phyloP scores from a whole-genome alignment of 1,140 invertebrate species.

The Battus philenor region DNA sequence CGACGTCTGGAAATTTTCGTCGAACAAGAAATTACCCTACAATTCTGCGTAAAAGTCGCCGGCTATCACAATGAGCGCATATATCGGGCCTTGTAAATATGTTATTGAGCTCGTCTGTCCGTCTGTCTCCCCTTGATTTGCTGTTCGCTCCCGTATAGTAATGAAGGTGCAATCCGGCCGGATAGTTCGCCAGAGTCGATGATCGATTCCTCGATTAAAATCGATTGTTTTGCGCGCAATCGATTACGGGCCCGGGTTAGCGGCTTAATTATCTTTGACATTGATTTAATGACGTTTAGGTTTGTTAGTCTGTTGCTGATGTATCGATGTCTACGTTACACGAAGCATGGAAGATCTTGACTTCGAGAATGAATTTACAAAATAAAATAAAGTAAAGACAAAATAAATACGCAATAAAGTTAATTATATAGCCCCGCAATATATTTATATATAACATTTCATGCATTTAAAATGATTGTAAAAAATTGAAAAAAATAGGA shows the following conservation, averaged over 20 bases:
- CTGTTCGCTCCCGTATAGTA: slow-evolving; percentile 36
- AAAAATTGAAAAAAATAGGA: too few species aligned
- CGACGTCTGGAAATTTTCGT: slow-evolving; percentile 14
- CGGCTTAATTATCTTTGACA: slow-evolving; percentile 45
- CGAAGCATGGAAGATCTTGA: too few species aligned
- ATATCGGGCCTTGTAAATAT: slow-evolving; percentile 36
- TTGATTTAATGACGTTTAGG: slow-evolving; percentile 28
- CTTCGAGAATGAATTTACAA: too few species aligned
- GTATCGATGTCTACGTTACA: too few species aligned
- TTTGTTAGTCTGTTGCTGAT: slow-evolving; percentile 18
- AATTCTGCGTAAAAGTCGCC: slow-evolving; percentile 24
- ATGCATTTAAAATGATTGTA: too few species aligned
- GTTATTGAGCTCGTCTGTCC: slow-evolving; percentile 30
- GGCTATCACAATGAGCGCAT: slow-evolving; percentile 35
- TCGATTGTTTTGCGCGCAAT: slow-evolving; percentile 40
- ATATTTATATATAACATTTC: too few species aligned
- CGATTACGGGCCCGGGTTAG: slow-evolving; percentile 39
- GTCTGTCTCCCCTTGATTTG: slow-evolving; percentile 44
- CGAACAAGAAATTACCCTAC: slow-evolving; percentile 27
- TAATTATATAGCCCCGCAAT: too few species aligned
- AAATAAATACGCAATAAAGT: too few species aligned
- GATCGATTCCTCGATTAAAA: slow-evolving; percentile 50
- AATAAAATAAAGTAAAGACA: too few species aligned
- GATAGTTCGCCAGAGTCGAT: slow-evolving; percentile 31
- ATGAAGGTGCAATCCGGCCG: slow-evolving; percentile 33